Percentiles rank a stretch among this genome's conserved stretches.
Conservation (phyloP, 2,888 invertebrate genomes). For the Tetragonula carbonaria region DNA sequence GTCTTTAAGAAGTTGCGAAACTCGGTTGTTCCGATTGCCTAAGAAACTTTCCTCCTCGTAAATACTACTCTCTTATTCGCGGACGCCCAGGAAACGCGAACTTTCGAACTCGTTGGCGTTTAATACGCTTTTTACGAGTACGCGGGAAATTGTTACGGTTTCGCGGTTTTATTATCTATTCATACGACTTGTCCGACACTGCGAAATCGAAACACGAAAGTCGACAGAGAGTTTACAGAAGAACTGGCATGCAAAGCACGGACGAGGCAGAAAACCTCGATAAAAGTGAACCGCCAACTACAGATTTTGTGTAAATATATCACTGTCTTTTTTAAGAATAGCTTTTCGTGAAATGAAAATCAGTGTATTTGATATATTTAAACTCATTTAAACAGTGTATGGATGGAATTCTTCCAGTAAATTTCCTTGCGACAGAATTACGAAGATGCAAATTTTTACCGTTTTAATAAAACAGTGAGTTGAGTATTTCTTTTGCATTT, state of each 20-base stretch:
- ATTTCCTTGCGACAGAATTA: too few species aligned
- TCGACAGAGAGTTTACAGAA: slow-evolving; percentile 11
- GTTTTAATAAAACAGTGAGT: too few species aligned
- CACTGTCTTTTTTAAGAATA: too few species aligned
- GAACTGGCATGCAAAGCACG: slow-evolving; percentile 11
- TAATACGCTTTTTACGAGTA: slow-evolving; percentile 47
- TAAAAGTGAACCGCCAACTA: neutral
- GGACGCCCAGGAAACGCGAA: neutral
- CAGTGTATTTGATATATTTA: too few species aligned
- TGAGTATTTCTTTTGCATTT: too few species aligned
- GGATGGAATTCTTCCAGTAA: too few species aligned
- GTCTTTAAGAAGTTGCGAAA: slow-evolving; percentile 20
- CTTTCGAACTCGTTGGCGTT: slow-evolving; percentile 36
- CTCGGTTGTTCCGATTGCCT: slow-evolving; percentile 19
- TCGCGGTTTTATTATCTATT: slow-evolving; percentile 46
- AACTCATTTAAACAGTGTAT: too few species aligned
- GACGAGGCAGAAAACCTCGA: slow-evolving; percentile 7
- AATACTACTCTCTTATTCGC: slow-evolving; percentile 3
- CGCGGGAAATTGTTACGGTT: slow-evolving; percentile 38
- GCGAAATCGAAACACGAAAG: slow-evolving; percentile 24
- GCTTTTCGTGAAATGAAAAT: too few species aligned
- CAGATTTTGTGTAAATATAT: too few species aligned
- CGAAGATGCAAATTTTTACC: too few species aligned
- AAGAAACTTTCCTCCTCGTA: slow-evolving; percentile 6
- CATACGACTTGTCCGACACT: slow-evolving; percentile 16